A percentile compares a stretch with the other conserved stretches of the same genome.
Conservation (phyloP, 2,797 vertebrate genomes). For the Paguma larvata region DNA sequence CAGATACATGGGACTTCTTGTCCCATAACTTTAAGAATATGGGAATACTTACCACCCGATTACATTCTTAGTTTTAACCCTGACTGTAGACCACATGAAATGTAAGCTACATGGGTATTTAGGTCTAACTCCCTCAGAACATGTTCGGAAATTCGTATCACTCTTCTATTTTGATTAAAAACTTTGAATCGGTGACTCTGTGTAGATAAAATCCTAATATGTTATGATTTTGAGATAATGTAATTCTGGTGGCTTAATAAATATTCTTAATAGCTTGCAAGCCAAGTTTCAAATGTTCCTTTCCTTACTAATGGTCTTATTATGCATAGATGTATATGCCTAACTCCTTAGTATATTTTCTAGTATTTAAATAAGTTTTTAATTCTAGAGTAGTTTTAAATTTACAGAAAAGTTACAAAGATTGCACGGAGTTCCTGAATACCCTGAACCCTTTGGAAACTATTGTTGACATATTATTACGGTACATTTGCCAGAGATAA, state of each 20-base stretch:
- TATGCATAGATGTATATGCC: neutral
- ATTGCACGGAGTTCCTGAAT: neutral
- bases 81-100: neutral
- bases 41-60: neutral
- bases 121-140: neutral
- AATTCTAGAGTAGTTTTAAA: neutral
- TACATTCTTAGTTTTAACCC: neutral
- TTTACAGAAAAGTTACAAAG: neutral
- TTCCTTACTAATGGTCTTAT: neutral
- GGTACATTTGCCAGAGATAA: neutral
- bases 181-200: neutral
- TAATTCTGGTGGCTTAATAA: neutral
- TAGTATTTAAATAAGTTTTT: neutral
- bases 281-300: neutral
- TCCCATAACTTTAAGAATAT: neutral
- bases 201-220: neutral
- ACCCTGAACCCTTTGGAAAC: neutral
- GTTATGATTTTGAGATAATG: neutral
- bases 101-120: neutral
- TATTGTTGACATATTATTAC: neutral
- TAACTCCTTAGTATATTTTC: neutral
- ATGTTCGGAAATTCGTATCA: neutral
- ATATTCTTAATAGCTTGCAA: neutral
- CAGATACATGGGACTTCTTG: neutral
- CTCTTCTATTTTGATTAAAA: conserved; percentile 31